phyloP scores from a whole-genome alignment of 2,113 vertebrate genomes.

The Mirounga angustirostris region DNA sequence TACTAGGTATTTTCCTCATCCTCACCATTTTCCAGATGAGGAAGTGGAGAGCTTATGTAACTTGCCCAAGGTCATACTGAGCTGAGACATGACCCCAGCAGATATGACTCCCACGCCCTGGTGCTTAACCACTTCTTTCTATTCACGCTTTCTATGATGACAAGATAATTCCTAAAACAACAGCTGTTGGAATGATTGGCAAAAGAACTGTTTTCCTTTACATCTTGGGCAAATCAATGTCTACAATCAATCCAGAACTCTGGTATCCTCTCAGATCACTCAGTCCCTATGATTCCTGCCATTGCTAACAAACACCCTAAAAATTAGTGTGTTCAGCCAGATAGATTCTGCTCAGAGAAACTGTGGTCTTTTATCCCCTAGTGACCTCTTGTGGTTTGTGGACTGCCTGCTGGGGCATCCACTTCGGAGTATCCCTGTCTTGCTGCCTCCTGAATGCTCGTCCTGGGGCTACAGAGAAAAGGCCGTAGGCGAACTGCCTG shows the following conservation, averaged over 20 bases:
- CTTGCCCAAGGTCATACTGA: neutral
- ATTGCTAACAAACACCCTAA: neutral
- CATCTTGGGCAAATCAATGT: neutral
- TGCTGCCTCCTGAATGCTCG: neutral
- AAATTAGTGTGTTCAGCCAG: neutral
- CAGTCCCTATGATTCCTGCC: neutral
- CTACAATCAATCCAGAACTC: neutral
- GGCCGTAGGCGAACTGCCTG: neutral
- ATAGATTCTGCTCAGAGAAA: neutral
- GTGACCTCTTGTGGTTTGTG: conserved; percentile 51
- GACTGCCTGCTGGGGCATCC: neutral
- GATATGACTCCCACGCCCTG: neutral
- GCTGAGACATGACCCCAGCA: neutral
- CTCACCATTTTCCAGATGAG: conserved; percentile 6
- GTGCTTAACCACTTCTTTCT: neutral
- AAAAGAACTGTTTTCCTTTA: neutral
- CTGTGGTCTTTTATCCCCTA: neutral
- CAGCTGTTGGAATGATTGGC: neutral
- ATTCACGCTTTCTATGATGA: neutral
- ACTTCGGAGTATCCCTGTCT: neutral
- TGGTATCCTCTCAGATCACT: neutral
- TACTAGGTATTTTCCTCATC: neutral
- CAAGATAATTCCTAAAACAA: neutral
- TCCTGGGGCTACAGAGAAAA: neutral
- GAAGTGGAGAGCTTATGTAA: neutral